Evolutionary conservation across 2,113 vertebrate species (phyloP).

Genomic region (Taxidea taxus): DNA sequence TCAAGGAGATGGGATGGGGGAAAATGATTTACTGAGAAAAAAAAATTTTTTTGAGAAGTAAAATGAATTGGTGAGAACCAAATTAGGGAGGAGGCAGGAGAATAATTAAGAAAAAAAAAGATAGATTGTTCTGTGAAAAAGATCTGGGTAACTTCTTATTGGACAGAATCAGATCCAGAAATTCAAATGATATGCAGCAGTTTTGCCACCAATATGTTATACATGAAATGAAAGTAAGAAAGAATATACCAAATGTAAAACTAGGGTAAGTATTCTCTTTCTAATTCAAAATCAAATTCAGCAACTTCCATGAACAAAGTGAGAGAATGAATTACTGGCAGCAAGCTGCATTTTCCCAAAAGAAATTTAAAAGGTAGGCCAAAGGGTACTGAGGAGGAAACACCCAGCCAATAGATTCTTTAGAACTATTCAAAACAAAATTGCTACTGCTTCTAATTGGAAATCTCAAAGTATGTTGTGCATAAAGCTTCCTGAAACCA

Average conservation of each 20-base stretch:
- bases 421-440: conserved; percentile 25
- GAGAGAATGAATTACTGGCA: conserved; percentile 52
- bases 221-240: conserved; percentile 32
- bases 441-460: background rate
- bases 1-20: background rate
- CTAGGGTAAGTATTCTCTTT: conserved; percentile 17
- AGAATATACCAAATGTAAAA: conserved; percentile 45
- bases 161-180: conserved; percentile 19
- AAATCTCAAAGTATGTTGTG: background rate
- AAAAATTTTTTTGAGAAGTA: background rate
- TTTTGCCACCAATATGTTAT: conserved; percentile 2
- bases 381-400: background rate
- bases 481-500: background rate
- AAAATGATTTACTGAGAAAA: conserved; percentile 3
- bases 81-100: background rate
- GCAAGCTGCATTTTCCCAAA: conserved; percentile 32
- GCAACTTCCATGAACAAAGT: conserved; percentile 47
- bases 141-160: background rate
- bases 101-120: conserved; percentile 4
- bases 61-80: conserved; percentile 5
- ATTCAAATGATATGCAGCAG: background rate
- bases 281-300: conserved; percentile 38
- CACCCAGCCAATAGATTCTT: background rate
- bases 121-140: background rate
- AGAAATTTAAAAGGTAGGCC: conserved; percentile 48